These are phyloP conservation scores for Oligia latruncula DNA, from an alignment of 2,888 invertebrate species.

Conservation along the genomic window DNA sequence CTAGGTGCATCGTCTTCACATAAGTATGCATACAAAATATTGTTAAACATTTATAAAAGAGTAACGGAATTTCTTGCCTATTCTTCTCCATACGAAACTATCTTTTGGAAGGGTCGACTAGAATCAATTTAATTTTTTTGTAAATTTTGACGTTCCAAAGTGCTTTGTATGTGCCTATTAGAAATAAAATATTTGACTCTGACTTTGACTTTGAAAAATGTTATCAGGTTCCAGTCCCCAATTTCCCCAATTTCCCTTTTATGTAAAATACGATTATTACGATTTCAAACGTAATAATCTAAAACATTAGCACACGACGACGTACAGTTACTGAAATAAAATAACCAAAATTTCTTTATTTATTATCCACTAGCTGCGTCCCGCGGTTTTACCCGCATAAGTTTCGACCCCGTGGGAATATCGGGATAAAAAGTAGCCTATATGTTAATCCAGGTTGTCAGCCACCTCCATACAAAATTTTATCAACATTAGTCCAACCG, in stretches of 20 bases:
- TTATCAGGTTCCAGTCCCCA: not conserved
- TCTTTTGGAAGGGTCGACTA: not conserved
- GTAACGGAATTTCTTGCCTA: too few species aligned
- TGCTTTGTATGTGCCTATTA: too few species aligned
- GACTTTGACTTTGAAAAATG: not conserved
- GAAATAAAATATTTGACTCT: not conserved
- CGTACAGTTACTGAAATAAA: not conserved
- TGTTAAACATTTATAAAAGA: too few species aligned
- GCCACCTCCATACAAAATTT: too few species aligned
- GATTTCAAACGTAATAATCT: not conserved
- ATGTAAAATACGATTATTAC: not conserved
- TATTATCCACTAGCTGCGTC: too few species aligned
- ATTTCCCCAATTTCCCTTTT: too few species aligned
- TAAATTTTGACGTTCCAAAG: too few species aligned
- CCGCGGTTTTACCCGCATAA: too few species aligned
- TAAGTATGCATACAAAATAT: not conserved
- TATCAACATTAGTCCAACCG: too few species aligned
- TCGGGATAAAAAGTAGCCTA: too few species aligned
- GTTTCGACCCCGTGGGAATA: too few species aligned
- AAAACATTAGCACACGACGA: not conserved
- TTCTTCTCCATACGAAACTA: not conserved
- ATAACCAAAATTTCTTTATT: not conserved
- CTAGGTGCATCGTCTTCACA: not conserved
- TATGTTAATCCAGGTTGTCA: too few species aligned
- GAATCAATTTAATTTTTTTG: not conserved